Evolutionary conservation across 2,797 vertebrate species (phyloP), one percentile per base, ranked within the genome.

Genomic region (Falco novaeseelandiae): DNA sequence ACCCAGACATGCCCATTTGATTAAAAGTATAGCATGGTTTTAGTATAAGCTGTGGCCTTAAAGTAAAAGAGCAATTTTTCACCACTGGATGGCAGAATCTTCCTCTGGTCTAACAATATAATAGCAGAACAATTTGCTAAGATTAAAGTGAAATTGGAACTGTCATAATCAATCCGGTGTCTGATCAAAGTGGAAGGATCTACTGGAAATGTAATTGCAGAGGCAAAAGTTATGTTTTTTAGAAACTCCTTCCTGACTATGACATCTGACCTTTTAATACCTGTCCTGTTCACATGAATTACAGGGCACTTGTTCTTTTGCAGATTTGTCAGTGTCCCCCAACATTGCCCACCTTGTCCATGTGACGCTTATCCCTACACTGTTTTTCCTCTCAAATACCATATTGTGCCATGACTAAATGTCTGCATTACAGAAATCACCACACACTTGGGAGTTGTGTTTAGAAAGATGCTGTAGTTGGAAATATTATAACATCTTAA

Each of bases 61-160:
- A 82, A 63, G 21, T 69, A 46, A 54, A 81, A 67, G 29, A 89
- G 29, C 16, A 16, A 48, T 78, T 93, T 95, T 95, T 87, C 78
- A 76, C 97, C 96, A 95, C 95, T 87, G 95, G 97, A 94, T 97
- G 97, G 96, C 97, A 97, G 96, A 93, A 84, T 94, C 29, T 91
- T 85, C 95, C 94, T 95, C 96, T 82, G 13, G 42, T 93, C 92
- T 80, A 79, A 83, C 32, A 59, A 57, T 58, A 27, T 26, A 80
- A 65, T 29, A 86, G 36, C n/a, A 89, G 51, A 83, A 80, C 22
- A 65, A 84, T 93, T 95, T 87, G 71, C 70, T 93, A 90, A 92
- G 89, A 93, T 94, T 87, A 94, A 95, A 91, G 62, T 4, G 11
- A 91, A 90, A 95, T 59, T 78, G 44, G 30, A 96, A 87, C 48